A percentile compares a stretch with the other conserved stretches of the same genome.
These are phyloP conservation scores for Trematomus bernacchii DNA, from an alignment of 2,797 vertebrate species.

Conservation along the genomic window DNA sequence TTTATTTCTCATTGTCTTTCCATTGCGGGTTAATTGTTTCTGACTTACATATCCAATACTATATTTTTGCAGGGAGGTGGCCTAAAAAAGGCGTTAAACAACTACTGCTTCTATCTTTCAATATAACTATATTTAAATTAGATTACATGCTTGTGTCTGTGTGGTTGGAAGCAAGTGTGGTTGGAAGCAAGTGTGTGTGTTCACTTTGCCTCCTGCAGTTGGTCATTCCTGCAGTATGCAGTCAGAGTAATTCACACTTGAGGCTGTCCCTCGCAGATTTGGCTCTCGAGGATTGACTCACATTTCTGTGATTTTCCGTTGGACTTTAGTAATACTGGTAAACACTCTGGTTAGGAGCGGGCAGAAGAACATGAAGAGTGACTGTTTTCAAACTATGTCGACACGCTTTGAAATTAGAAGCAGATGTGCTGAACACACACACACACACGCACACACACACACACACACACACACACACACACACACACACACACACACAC, in stretches of 20 bases:
- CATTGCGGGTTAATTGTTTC: too few relatives aligned
- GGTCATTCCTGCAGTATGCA: slow-evolving; percentile 75
- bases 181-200: neutral
- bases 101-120: neutral
- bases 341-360: neutral
- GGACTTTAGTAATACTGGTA: slow-evolving; percentile 14
- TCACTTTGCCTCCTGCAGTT: slow-evolving; percentile 28
- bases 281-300: slow-evolving; percentile 31
- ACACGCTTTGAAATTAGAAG: slow-evolving; percentile 67
- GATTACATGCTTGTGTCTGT: neutral
- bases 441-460: slow-evolving; percentile 31
- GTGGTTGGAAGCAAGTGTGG: neutral
- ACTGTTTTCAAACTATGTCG: slow-evolving; percentile 36
- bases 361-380: slow-evolving; percentile 17
- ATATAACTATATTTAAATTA: too few relatives aligned
- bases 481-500: slow-evolving; percentile 23
- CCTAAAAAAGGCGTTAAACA: neutral
- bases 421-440: slow-evolving; percentile 75
- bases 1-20: too few relatives aligned
- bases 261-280: slow-evolving; percentile 45
- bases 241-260: slow-evolving; percentile 69
- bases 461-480: slow-evolving; percentile 17
- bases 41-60: too few relatives aligned
- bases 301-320: slow-evolving; percentile 50
- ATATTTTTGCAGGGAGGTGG: too few relatives aligned